These are phyloP conservation scores for Pyrgilauda ruficollis DNA, from an alignment of 2,113 vertebrate species.

Conservation along the genomic window DNA sequence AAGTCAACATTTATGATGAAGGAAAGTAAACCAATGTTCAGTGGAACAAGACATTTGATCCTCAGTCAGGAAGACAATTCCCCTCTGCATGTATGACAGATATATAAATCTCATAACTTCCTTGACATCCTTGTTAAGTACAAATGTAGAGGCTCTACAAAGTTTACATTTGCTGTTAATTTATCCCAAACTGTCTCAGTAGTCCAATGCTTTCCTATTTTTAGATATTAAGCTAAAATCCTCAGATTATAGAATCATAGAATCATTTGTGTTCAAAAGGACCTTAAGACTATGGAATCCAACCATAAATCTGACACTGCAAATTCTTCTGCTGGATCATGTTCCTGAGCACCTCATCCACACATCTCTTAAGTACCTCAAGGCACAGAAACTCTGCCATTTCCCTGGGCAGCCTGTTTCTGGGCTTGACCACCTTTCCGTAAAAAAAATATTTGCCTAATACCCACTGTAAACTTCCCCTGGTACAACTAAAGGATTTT, in stretches of 20 bases:
- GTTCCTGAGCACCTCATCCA: background rate
- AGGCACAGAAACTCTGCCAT: background rate
- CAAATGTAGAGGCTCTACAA: background rate
- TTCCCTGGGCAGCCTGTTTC: background rate
- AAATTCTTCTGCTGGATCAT: background rate
- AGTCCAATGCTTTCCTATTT: background rate
- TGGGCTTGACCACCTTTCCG: too few relatives aligned
- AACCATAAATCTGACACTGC: background rate
- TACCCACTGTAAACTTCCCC: too few relatives aligned
- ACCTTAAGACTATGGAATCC: too few relatives aligned
- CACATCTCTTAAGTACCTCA: background rate
- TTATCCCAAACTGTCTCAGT: background rate
- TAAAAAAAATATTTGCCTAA: too few relatives aligned
- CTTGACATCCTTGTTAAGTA: background rate
- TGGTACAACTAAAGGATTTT: too few relatives aligned
- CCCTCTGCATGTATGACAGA: background rate
- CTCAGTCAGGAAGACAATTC: background rate
- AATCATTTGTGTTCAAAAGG: background rate
- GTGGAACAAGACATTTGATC: background rate
- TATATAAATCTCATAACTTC: background rate
- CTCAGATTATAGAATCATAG: background rate
- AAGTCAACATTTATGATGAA: slow-evolving; percentile 24
- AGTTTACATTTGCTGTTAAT: background rate
- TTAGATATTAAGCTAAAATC: background rate
- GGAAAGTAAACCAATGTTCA: background rate